phyloP scores from a whole-genome alignment of 2,113 vertebrate species.

The Ameiurus melas region DNA sequence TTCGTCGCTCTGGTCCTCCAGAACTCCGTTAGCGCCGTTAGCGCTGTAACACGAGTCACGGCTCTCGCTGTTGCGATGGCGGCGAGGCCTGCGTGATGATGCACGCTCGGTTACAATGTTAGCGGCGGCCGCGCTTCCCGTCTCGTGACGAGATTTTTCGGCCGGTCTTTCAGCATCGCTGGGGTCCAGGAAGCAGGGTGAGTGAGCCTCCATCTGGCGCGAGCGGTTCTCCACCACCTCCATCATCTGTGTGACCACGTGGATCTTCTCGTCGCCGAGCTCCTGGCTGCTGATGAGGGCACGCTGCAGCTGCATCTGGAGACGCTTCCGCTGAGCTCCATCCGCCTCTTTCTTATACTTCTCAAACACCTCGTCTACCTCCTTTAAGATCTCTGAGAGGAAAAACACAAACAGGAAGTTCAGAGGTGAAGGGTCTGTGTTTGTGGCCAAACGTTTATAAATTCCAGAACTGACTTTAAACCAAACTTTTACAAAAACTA shows the following conservation, averaged over 20 bases:
- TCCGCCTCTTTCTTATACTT: conserved; percentile 91
- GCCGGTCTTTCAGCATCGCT: conserved; percentile 77
- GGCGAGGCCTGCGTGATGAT: conserved; percentile 85
- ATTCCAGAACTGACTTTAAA: background rate
- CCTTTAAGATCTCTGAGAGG: conserved; percentile 88
- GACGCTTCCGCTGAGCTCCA: conserved; percentile 84
- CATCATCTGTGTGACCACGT: conserved; percentile 94
- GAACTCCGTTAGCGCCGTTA: conserved; percentile 85
- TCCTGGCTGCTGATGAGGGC: conserved; percentile 94
- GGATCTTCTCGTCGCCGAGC: conserved; percentile 96
- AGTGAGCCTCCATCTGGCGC: conserved; percentile 92
- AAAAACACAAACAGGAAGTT: conserved; percentile 22
- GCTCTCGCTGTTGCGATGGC: conserved; percentile 93
- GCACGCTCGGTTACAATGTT: conserved; percentile 73
- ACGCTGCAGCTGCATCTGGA: conserved; percentile 91
- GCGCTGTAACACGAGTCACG: conserved; percentile 88
- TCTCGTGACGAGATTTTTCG: conserved; percentile 68
- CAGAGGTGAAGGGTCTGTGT: background rate
- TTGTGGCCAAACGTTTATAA: background rate
- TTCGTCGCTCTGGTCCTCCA: conserved; percentile 82
- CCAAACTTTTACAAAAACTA: background rate
- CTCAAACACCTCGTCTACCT: conserved; percentile 95
- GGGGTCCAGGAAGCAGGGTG: conserved; percentile 86
- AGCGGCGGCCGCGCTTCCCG: conserved; percentile 41
- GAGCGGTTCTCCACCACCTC: conserved; percentile 95